phyloP scores from a whole-genome alignment of 2,113 vertebrate species.

The Pseudopipra pipra region DNA sequence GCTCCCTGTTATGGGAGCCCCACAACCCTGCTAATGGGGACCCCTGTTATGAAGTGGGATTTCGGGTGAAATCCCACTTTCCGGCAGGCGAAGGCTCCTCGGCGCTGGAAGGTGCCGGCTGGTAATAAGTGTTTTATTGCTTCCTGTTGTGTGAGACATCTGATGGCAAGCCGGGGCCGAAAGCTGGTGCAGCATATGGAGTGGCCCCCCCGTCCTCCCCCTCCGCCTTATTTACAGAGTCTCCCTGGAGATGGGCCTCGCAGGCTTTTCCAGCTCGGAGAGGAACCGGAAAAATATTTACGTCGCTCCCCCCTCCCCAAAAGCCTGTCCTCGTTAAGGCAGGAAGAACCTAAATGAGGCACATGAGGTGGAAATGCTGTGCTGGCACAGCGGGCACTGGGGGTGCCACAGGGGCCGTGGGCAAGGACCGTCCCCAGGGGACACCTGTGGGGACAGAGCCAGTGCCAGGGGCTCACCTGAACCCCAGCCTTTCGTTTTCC shows the following conservation, averaged over 20 bases:
- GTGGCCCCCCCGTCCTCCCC: background rate
- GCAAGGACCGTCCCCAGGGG: background rate
- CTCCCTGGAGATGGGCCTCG: constrained; percentile 27
- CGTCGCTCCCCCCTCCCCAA: background rate
- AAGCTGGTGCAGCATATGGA: constrained; percentile 51
- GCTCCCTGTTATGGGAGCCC: accelerated
- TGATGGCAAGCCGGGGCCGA: background rate
- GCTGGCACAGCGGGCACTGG: accelerated
- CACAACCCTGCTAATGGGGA: no score
- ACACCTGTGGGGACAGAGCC: background rate
- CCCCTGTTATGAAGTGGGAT: background rate
- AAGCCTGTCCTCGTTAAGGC: background rate
- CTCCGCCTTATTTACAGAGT: background rate
- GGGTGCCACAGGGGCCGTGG: accelerated
- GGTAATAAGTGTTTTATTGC: constrained; percentile 1
- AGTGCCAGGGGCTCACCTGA: background rate
- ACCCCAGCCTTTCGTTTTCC: background rate
- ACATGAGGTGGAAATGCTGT: accelerated
- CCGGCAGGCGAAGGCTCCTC: background rate
- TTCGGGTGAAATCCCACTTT: background rate
- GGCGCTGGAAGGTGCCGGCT: background rate
- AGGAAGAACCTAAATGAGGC: background rate
- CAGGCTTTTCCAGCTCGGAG: background rate
- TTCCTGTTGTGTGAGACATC: constrained; percentile 34
- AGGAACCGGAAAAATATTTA: background rate